Evolutionary conservation across 2,113 vertebrate genomes (phyloP), one percentile per base, ranked within the genome.

Genomic region (Nansenia antarctica): DNA sequence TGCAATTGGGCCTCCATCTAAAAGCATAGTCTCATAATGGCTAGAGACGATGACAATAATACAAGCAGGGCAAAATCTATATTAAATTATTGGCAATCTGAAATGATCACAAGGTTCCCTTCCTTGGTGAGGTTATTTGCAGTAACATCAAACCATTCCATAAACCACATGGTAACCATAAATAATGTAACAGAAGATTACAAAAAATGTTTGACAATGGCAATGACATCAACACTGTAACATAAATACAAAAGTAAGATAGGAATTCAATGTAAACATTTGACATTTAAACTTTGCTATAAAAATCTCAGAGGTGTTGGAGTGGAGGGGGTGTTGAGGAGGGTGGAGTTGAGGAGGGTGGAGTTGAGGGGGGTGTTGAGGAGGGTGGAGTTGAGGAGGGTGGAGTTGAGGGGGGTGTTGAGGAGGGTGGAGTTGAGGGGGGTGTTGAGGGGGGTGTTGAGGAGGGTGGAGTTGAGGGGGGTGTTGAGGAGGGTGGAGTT

Each of bases 181-280:
- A 55, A 55, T 12, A 58, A 18, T 8, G 27, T 26, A 37, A 69
- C 14, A 37, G 22, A 53, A 29, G 1, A 35, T n/a, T 22, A 49
- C 45, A 49, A 49, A 15, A 42, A 42, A 11, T 20, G 45, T 18
- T 24, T 37, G 7, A 65, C 30, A 59, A 67, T 45, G 24, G 53
- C 22, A 53, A n/a, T 18, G 24, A 62, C 29, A 31, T 49, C 53
- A 65, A 59, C 18, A 60, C 24, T 26, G 12, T 22, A 60, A 64
- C 11, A 74, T 57, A 49, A 68, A 71, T 52, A 77, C 35, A 65
- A 30, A 18, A 29, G 35, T 11, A 29, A n/a, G 47, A 29, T 8
- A 52, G 34, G 15, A 55, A 74, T 45, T 7, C n/a, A 60, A 67
- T 37, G 70, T 74, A 74, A 77, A 71, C 70, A 63, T 54, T 73